These are phyloP conservation scores for Macquaria ambigua DNA, from an alignment of 2,113 vertebrate species.

Conservation along the genomic window DNA sequence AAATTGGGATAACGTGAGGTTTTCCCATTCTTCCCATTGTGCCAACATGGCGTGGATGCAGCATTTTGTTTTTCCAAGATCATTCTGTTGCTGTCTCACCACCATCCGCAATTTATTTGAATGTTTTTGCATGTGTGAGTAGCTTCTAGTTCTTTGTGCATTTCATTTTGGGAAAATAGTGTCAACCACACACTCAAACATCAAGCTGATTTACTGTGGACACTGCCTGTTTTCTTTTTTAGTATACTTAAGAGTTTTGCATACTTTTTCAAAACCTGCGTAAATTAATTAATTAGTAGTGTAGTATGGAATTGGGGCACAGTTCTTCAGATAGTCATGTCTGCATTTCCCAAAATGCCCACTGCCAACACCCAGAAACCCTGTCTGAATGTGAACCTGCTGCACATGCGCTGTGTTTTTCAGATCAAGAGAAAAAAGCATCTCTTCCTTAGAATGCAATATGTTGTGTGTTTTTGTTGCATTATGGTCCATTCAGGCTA, in stretches of 20 bases:
- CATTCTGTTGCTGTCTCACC: neutral
- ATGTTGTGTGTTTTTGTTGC: constrained; percentile 26
- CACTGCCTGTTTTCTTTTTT: neutral
- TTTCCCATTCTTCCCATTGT: neutral
- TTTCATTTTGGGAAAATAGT: constrained; percentile 3
- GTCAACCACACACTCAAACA: neutral
- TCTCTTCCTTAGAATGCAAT: constrained; percentile 27
- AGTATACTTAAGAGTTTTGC: too few species aligned
- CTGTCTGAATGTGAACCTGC: constrained; percentile 40
- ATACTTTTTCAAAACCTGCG: neutral
- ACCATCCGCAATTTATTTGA: neutral
- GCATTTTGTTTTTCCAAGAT: neutral
- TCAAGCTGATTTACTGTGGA: neutral
- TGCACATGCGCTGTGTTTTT: constrained; percentile 31
- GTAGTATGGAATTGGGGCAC: constrained; percentile 4
- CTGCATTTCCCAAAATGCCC: constrained; percentile 20
- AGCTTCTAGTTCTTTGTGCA: neutral
- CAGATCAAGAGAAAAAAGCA: constrained; percentile 23
- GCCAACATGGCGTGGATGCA: neutral
- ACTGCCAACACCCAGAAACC: constrained; percentile 1
- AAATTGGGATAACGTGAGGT: neutral
- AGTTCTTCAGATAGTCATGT: constrained; percentile 5
- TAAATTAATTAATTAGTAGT: neutral
- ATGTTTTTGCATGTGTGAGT: neutral
- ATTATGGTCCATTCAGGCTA: constrained; percentile 20